These are phyloP conservation scores for Patiria miniata DNA, from an alignment of 35 echinoderm and acorn worm genomes.

Conservation along the genomic window DNA sequence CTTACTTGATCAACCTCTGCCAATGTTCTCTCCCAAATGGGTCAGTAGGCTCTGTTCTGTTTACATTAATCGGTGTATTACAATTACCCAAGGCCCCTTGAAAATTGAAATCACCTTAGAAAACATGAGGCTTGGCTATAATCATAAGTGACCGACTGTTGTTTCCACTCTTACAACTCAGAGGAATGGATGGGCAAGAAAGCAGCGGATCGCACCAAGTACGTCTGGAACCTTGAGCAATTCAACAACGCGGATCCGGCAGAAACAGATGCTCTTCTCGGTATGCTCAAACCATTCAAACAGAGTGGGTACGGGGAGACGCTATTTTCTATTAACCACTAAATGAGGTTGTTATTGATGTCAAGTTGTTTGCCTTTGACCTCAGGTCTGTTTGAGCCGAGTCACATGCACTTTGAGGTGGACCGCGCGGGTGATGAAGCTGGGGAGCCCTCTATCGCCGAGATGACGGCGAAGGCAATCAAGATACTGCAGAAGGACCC, in stretches of 20 bases:
- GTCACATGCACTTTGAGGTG: conserved; percentile 68
- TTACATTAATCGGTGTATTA: neutral
- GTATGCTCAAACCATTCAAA: neutral
- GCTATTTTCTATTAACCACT: no score
- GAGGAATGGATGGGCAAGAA: conserved; percentile 19
- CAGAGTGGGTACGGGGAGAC: no score
- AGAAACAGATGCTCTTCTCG: conserved; percentile 27
- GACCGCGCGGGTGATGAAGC: conserved; percentile 42
- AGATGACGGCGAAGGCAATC: conserved; percentile 80
- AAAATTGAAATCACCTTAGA: neutral
- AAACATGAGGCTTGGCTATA: neutral
- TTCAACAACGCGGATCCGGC: conserved; percentile 28
- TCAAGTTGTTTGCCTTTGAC: neutral
- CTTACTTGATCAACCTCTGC: no score
- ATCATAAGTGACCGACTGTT: neutral
- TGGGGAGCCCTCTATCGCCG: conserved; percentile 64
- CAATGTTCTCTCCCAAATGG: no score
- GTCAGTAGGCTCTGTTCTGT: no score
- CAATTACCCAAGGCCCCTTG: neutral
- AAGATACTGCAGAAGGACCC: conserved; percentile 53
- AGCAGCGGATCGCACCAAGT: neutral
- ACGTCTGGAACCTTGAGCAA: conserved; percentile 41
- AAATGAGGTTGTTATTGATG: no score
- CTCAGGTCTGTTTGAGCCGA: conserved; percentile 65
- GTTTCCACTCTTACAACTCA: neutral